Conservation (phyloP, 1,140 invertebrate species). For the Microplitis demolitor region DNA sequence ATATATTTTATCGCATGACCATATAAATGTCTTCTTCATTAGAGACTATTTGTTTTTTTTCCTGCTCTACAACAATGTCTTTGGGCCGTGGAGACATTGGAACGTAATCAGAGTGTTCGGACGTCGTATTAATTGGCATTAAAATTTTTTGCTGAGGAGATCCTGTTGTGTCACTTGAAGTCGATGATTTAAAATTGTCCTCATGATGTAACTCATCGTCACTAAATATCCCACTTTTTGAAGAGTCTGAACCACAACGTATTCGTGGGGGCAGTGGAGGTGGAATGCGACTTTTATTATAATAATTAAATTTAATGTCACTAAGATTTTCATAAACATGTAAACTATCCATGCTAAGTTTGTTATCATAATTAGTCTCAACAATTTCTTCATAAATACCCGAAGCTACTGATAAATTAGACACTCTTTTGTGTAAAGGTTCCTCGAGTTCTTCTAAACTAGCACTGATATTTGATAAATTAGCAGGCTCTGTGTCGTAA, state of each 20-base stretch:
- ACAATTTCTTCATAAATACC: constrained; percentile 64
- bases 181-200: constrained; percentile 40
- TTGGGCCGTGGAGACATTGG: constrained; percentile 53
- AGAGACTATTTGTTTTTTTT: constrained; percentile 31
- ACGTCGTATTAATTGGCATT: constrained; percentile 20
- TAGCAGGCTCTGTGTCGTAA: constrained; percentile 45
- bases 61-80: constrained; percentile 37
- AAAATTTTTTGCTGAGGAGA: constrained; percentile 26
- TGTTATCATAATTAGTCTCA: constrained; percentile 39
- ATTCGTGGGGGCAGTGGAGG: constrained; percentile 57
- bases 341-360: constrained; percentile 31
- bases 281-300: constrained; percentile 38
- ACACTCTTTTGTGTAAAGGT: constrained; percentile 51
- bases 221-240: constrained; percentile 44
- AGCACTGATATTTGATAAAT: constrained; percentile 28
- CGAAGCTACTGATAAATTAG: constrained; percentile 60
- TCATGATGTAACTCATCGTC: constrained; percentile 48
- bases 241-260: constrained; percentile 40
- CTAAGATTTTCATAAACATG: constrained; percentile 47
- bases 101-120: constrained; percentile 53
- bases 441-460: constrained; percentile 38
- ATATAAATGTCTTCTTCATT: constrained; percentile 51
- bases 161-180: constrained; percentile 42
- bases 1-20: constrained; percentile 49
- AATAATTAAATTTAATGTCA: constrained; percentile 39